Base-by-base conservation (phyloP, 1,140 invertebrate genomes). In the Sitodiplosis mosellana region DNA sequence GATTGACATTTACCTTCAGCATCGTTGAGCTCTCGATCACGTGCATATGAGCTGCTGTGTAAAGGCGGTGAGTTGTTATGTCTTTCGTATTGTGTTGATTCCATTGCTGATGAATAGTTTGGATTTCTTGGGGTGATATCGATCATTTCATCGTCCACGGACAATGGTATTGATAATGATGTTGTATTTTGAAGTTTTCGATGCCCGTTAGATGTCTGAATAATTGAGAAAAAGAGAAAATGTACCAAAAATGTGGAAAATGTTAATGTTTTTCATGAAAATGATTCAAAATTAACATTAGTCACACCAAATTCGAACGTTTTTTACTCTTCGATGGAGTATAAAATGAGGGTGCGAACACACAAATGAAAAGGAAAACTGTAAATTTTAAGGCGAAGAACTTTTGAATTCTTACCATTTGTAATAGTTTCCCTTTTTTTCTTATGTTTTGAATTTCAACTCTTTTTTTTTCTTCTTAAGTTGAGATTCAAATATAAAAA, bases 101-200 rank as follows among this genome's bases (percentile, higher is more conserved):
- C 45, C 48, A 47, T 21, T 51, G 48, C 36, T 52, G 20, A 14
- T 22, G 27, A 7, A 20, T 43, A 14, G 14, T 22, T 33, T 27
- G 3, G 34, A 36, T 52, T 17, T 11, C 38, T 40, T 38, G 61
- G 61, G 27, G 73, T 74, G 37, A 78, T 77, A 56, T 78, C 75
- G 48, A 77, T 74, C 74, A 77, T 77, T 56, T 76, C 76, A 56
- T 78, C 75, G 57, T 75, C 74, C 48, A 71, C 71, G 54, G 61
- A 65, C 27, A 60, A 46, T 41, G 60, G 66, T 48, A 60, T 62
- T 34, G 60, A 59, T 14, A 58, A 55, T 14, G 51, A 49, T 20
- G 49, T 49, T 14, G 54, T 54, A 55, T 56, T 59, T 34, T 52
- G 57, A 55, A 49, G 54, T 57, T 51, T 59, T 47, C 47, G 58